Evolutionary conservation across 1,140 invertebrate genomes (phyloP).

Genomic region (Diabrotica virgifera): DNA sequence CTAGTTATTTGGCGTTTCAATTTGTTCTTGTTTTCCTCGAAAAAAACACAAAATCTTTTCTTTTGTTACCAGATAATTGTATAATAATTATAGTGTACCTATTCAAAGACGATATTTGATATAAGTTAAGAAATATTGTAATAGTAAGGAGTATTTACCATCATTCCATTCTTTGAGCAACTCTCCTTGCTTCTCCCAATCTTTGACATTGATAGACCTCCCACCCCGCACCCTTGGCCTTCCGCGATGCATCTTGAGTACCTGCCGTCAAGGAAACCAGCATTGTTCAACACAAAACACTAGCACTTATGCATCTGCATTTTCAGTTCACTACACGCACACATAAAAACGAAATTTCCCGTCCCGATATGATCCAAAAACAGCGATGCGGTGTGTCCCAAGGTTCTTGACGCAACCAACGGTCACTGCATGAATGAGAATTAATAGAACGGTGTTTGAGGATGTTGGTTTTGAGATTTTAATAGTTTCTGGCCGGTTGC

Average conservation of each 20-base stretch:
- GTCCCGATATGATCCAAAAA: background rate
- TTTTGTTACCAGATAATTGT: too few relatives aligned
- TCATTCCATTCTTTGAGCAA: slow-evolving; percentile 43
- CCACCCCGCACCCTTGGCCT: slow-evolving; percentile 36
- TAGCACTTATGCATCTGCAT: background rate
- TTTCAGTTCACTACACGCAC: background rate
- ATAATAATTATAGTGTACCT: too few relatives aligned
- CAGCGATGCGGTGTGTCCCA: background rate
- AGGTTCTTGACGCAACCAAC: background rate
- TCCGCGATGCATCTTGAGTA: background rate
- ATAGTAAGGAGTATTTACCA: slow-evolving; percentile 33
- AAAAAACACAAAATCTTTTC: too few relatives aligned
- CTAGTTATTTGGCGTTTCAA: too few relatives aligned
- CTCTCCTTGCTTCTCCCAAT: slow-evolving; percentile 45
- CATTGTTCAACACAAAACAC: slow-evolving; percentile 4
- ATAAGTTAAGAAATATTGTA: too few relatives aligned
- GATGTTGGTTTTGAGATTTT: background rate
- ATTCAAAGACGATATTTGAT: too few relatives aligned
- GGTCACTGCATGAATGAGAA: background rate
- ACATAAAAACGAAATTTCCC: background rate
- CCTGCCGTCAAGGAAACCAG: background rate
- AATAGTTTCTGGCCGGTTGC: background rate
- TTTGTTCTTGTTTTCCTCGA: too few relatives aligned
- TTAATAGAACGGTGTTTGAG: background rate
- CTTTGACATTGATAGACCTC: slow-evolving; percentile 38